Evolutionary conservation across 1,140 invertebrate species (phyloP), one percentile per base, ranked within the genome.

Genomic region (Paramacrobiotus metropolitanus): DNA sequence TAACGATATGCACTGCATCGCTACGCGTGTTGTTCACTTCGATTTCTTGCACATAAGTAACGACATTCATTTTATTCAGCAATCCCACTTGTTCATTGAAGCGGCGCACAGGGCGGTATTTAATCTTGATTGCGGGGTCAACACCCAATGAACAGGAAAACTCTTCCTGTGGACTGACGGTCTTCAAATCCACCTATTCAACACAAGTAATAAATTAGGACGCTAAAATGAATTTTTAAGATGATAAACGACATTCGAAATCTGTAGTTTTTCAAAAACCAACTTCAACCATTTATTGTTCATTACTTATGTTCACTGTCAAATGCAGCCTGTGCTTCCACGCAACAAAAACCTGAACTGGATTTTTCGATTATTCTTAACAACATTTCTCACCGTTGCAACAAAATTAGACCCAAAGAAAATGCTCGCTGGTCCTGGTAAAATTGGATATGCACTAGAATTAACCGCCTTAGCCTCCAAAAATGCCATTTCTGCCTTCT

Each of bases 341-440:
- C n/a, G n/a, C n/a, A n/a, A n/a, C n/a, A n/a, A n/a, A n/a, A n/a
- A n/a, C n/a, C n/a, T n/a, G n/a, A n/a, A n/a, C n/a, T n/a, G n/a
- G n/a, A n/a, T n/a, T n/a, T n/a, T n/a, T n/a, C n/a, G n/a, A n/a
- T n/a, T n/a, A n/a, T n/a, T 40, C 9, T n/a, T 40, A n/a, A 40
- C 34, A 40, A 40, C 9, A 55, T 15, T 15, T 29, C 48, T 60
- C 59, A 74, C 74, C 67, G 73, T 76, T 2, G 69, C 70, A 4
- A 76, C 69, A 65, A 77, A 76, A 62, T 65, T 71, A 64, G 73
- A 73, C 63, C 75, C 70, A 24, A 76, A 64, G 64, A 73, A 75
- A 44, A 75, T 71, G 63, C 67, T 72, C 4, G 73, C 70, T 24
- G 66, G 63, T 61, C 75, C 74, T 44, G 68, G 31, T 21, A 75